These are phyloP conservation scores for Melieria crassipennis DNA, from an alignment of 2,888 invertebrate species.

Conservation along the genomic window DNA sequence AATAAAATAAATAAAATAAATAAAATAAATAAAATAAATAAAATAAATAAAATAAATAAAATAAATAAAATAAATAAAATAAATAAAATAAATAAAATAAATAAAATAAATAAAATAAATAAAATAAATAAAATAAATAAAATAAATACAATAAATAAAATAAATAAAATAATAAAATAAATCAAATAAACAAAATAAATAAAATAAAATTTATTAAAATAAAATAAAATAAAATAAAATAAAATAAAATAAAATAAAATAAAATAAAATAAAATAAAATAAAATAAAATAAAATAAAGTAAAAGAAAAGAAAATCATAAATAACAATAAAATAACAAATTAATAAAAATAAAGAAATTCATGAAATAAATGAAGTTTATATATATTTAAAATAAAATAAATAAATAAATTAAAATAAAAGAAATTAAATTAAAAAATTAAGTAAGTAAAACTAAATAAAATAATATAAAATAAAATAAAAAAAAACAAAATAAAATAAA, in stretches of 20 bases:
- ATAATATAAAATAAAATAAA: slow-evolving; percentile 10
- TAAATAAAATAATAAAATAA: background rate
- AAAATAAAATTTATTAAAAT: slow-evolving; percentile 20
- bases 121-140: slow-evolving; percentile 5
- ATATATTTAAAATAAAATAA: background rate
- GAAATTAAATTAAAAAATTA: background rate
- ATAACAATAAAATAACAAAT: slow-evolving; percentile 7
- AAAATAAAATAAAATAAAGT: too few species aligned
- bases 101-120: background rate
- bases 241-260: too few species aligned
- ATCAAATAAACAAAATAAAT: slow-evolving; percentile 1
- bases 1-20: background rate
- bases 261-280: too few species aligned
- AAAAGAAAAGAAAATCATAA: slow-evolving; percentile 8
- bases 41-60: slow-evolving; percentile 16
- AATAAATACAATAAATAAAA: background rate
- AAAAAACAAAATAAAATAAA: slow-evolving; percentile 1
- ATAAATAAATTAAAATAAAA: background rate
- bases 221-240: background rate
- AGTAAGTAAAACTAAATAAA: too few species aligned
- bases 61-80: too few species aligned
- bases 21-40: slow-evolving; percentile 5
- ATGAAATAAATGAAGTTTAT: too few species aligned
- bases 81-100: too few species aligned
- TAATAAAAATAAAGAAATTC: background rate